Evolutionary conservation across 2,888 invertebrate genomes (phyloP).

Genomic region (Cremastinae sp.): DNA sequence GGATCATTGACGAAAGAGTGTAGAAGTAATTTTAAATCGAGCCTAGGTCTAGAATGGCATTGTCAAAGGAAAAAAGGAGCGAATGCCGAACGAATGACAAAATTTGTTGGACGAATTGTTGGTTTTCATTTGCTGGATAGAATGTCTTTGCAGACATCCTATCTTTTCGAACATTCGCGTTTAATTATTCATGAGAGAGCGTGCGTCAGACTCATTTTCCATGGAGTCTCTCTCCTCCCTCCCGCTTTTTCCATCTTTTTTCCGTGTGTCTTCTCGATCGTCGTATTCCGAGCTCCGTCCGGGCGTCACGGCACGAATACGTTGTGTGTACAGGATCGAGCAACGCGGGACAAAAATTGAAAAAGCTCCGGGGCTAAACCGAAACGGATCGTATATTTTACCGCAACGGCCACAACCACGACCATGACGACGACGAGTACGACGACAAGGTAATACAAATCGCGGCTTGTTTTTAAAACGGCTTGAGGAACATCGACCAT

Average conservation of each 20-base stretch:
- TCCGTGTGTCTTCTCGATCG: slow-evolving; percentile 44
- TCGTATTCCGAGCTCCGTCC: background rate
- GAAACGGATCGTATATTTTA: slow-evolving; percentile 24
- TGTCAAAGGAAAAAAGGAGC: too few species aligned
- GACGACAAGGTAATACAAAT: slow-evolving; percentile 63
- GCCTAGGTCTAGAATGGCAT: too few species aligned
- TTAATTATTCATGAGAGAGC: slow-evolving; percentile 62
- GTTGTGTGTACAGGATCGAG: slow-evolving; percentile 18
- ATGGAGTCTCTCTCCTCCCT: slow-evolving; percentile 25
- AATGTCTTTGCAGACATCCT: slow-evolving; percentile 36
- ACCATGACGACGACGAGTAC: slow-evolving; percentile 29
- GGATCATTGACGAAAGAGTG: too few species aligned
- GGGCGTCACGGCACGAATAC: slow-evolving; percentile 45
- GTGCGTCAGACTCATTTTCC: slow-evolving; percentile 55
- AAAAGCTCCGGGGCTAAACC: slow-evolving; percentile 49
- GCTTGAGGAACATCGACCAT: slow-evolving; percentile 38
- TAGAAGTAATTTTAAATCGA: too few species aligned
- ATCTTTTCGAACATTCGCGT: slow-evolving; percentile 44
- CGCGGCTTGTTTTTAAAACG: slow-evolving; percentile 60
- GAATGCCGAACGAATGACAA: slow-evolving; percentile 21
- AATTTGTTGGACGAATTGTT: slow-evolving; percentile 47
- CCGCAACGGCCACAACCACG: background rate
- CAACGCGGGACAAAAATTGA: slow-evolving; percentile 48
- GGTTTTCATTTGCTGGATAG: slow-evolving; percentile 23
- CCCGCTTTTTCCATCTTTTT: slow-evolving; percentile 38